phyloP scores from a whole-genome alignment of 2,797 vertebrate genomes.

The Podargus strigoides region DNA sequence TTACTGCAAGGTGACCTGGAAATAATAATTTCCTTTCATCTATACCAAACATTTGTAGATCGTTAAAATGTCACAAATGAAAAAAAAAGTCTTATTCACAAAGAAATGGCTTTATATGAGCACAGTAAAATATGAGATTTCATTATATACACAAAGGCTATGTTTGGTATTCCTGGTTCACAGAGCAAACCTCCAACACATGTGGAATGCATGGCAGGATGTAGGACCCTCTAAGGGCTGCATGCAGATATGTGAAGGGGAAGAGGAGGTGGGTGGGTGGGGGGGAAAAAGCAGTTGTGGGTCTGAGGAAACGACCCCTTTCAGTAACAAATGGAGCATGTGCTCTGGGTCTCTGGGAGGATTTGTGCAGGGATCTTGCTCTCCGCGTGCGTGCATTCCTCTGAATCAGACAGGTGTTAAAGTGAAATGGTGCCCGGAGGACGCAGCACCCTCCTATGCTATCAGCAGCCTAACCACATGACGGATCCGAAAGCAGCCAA shows the following conservation, averaged over 20 bases:
- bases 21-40: constrained; percentile 62
- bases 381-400: constrained; percentile 64
- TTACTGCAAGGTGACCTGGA: constrained; percentile 55
- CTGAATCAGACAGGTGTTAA: constrained; percentile 59
- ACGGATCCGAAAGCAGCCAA: constrained; percentile 60
- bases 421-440: constrained; percentile 48
- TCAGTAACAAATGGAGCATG: constrained; percentile 5
- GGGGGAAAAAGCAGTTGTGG: neutral
- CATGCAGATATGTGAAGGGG: neutral
- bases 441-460: constrained; percentile 34
- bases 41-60: constrained; percentile 44
- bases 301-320: constrained; percentile 33
- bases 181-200: constrained; percentile 38
- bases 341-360: neutral
- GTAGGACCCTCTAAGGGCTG: constrained; percentile 26
- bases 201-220: constrained; percentile 59
- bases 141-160: constrained; percentile 22
- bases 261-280: neutral
- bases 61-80: constrained; percentile 44
- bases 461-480: constrained; percentile 64
- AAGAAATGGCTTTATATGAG: neutral
- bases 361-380: constrained; percentile 54
- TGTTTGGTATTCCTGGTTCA: constrained; percentile 20
- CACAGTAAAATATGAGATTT: constrained; percentile 47
- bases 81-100: neutral